phyloP scores from a whole-genome alignment of 2,888 invertebrate genomes.

The Malacosoma neustria region DNA sequence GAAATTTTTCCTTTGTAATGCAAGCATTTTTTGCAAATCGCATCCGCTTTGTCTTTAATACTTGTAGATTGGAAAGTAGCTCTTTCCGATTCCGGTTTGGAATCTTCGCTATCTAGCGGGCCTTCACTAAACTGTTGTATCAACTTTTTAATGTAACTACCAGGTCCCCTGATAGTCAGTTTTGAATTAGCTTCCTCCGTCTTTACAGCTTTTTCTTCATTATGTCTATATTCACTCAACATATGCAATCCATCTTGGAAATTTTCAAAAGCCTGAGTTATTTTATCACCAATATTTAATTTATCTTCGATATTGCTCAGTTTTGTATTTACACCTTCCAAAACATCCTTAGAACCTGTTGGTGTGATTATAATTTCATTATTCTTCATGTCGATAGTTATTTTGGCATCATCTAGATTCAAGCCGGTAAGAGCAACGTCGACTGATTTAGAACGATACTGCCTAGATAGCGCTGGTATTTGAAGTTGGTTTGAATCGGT shows the following conservation, averaged over 20 bases:
- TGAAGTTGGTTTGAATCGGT: constrained; percentile 48
- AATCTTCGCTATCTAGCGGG: constrained; percentile 50
- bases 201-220: constrained; percentile 27
- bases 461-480: constrained; percentile 51
- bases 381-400: constrained; percentile 55
- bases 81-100: constrained; percentile 52
- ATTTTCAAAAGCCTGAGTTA: constrained; percentile 47
- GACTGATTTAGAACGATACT: constrained; percentile 72
- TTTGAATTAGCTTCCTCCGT: constrained; percentile 36
- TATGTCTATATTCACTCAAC: constrained; percentile 34
- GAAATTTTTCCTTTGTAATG: constrained; percentile 62
- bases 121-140: constrained; percentile 70
- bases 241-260: constrained; percentile 57
- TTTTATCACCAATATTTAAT: constrained; percentile 49
- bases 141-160: constrained; percentile 62
- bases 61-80: constrained; percentile 42
- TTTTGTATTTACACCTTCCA: constrained; percentile 20
- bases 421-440: constrained; percentile 61
- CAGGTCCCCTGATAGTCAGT: constrained; percentile 57
- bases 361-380: constrained; percentile 62
- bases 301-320: constrained; percentile 48
- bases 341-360: constrained; percentile 40
- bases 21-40: constrained; percentile 67
- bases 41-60: constrained; percentile 60
- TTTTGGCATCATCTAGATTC: constrained; percentile 50